Evolutionary conservation across 2,888 invertebrate species (phyloP), one percentile per base, ranked within the genome.

Genomic region (Ypsolopha sequella): DNA sequence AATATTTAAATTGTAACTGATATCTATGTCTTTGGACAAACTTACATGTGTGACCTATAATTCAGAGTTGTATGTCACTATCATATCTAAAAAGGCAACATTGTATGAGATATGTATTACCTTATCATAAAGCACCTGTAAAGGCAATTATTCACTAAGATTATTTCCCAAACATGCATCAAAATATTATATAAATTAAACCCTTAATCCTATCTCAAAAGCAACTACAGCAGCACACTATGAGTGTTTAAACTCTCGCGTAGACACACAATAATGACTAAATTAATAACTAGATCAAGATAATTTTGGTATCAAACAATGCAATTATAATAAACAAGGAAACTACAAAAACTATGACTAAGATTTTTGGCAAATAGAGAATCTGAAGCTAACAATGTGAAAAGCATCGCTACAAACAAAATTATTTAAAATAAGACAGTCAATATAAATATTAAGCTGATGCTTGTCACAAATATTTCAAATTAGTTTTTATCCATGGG

Each of bases 1-100:
- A 24, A 10, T 8, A 24, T 44, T 8, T 45, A 24, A 46, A 46
- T 11, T 35, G 9, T 46, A 35, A 46, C n/a, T 36, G 34, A 46
- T 47, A 36, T 14, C 36, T 24, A 24, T 36, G 47, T 47, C 47
- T 47, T 80, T 75, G 78, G 76, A 70, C 68, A 69, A 24, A 24
- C 24, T 24, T 24, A 24, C 24, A 24, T 24, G 24, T 74, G 71
- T 73, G 76, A 77, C 76, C 75, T 72, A 81, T 72, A 75, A 78
- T 54, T 50, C 50, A 65, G 72, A 73, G 64, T 68, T 65, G 66
- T 68, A 78, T 76, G 79, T 80, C 73, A 80, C 77, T 78, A 72
- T 79, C 77, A 77, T 81, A 80, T 81, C 79, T 82, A 81, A 76
- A 64, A 87, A 87, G 87, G 87, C 87, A 87, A 84, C 85, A 76